Evolutionary conservation across 2,888 invertebrate genomes (phyloP).

Genomic region (Magallana nippona): DNA sequence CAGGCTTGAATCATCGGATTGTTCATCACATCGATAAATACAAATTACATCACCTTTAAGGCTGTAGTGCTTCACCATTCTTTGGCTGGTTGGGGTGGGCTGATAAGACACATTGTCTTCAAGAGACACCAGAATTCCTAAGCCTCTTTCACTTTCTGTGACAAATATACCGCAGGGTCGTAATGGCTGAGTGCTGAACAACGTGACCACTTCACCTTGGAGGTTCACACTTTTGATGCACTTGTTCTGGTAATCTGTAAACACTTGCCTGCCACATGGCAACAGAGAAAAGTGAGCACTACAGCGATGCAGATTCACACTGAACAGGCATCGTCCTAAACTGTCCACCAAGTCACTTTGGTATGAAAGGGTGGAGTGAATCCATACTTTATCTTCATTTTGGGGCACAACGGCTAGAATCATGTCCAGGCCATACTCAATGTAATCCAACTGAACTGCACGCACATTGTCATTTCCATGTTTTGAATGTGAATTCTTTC

Average conservation of each 20-base stretch:
- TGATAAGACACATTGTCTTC: constrained; percentile 19
- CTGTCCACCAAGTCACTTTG: constrained; percentile 19
- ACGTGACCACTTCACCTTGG: neutral
- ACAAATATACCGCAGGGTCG: constrained; percentile 22
- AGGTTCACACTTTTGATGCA: constrained; percentile 7
- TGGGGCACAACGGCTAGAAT: constrained; percentile 21
- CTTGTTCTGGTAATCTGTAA: constrained; percentile 18
- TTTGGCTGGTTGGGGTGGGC: neutral
- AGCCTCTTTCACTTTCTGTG: neutral
- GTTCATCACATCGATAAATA: constrained; percentile 28
- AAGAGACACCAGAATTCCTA: neutral
- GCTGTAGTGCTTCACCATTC: constrained; percentile 10
- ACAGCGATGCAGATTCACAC: neutral
- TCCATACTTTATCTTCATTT: constrained; percentile 5
- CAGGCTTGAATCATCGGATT: neutral
- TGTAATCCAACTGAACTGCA: neutral
- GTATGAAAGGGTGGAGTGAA: neutral
- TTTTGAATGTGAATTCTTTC: neutral
- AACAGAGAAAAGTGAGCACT: constrained; percentile 29
- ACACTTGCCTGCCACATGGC: neutral
- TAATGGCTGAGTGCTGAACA: constrained; percentile 13
- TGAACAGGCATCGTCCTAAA: neutral
- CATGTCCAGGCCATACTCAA: constrained; percentile 24
- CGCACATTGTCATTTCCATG: neutral
- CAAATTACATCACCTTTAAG: neutral